Evolutionary conservation across 2,797 vertebrate species (phyloP).

Genomic region (Acipenser oxyrinchus): DNA sequence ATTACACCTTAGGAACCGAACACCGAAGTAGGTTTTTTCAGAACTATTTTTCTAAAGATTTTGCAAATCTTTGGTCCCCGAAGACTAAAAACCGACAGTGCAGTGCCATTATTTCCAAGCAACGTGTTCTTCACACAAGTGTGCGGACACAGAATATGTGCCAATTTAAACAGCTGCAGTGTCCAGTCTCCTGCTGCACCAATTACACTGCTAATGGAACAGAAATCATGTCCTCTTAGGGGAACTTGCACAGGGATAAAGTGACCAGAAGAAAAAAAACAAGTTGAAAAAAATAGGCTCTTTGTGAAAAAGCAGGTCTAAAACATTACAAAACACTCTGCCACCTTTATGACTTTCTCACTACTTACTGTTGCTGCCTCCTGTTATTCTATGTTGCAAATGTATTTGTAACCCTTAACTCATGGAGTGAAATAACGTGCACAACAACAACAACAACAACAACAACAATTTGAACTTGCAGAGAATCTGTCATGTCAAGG

Average conservation of each 20-base stretch:
- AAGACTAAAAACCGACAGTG: conserved; percentile 19
- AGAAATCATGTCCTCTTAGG: conserved; percentile 59
- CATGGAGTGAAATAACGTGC: no score
- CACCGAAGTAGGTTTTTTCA: no score
- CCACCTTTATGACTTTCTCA: no score
- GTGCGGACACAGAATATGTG: conserved; percentile 44
- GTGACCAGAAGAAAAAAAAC: conserved; percentile 56
- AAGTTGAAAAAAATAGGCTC: conserved; percentile 8
- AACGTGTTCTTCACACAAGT: conserved; percentile 30
- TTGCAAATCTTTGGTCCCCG: conserved; percentile 25
- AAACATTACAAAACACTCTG: no score
- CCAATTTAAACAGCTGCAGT: conserved; percentile 61
- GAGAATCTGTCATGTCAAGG: no score
- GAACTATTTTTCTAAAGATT: conserved; percentile 23
- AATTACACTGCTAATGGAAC: conserved; percentile 52
- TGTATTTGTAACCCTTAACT: not conserved
- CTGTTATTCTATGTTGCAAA: no score
- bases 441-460: no score
- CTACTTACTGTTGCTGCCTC: no score
- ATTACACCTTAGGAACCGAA: no score
- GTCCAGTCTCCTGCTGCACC: conserved; percentile 52
- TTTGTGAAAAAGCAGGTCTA: conserved; percentile 60
- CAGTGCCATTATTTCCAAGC: conserved; percentile 55
- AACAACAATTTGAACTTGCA: no score
- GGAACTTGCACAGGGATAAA: conserved; percentile 61